Base-by-base conservation (phyloP, 1,140 invertebrate genomes). In the Cydia strobilella region DNA sequence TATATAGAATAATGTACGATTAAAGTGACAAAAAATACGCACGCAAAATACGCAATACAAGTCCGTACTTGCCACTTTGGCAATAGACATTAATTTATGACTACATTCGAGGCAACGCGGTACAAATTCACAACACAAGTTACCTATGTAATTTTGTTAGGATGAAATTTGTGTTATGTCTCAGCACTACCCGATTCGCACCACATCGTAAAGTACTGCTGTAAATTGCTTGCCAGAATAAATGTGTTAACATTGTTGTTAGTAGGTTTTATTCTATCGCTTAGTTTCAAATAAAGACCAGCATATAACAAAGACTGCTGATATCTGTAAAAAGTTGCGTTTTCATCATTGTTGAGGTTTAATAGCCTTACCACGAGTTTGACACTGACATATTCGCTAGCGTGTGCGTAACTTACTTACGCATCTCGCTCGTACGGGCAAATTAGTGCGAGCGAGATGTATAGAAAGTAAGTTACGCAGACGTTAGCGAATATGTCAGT, bases 111-210 rank as follows among this genome's bases (percentile, higher is more conserved):
- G 9, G 9, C 18, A 23, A 20, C 54, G 54, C 20, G 54, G 20
- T 2, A 12, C 18, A 10, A 20, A 9, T 23, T 59, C 54, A 23
- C 7, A 59, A 2, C 20, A 0, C 7, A 20, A 59, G 54, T 59
- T 59, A n/a, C n/a, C n/a, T n/a, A 59, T 59, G 54, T 59, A 59
- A 59, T 59, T 59, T 23, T 59, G 54, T 59, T 59, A 23, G 18
- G n/a, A 59, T 12, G 20, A 59, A 59, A 59, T 59, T 12, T 59
- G 54, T 59, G 54, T 59, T 59, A 23, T 59, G 54, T 23, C 54
- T 59, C 54, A 51, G 48, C 15, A 59, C 18, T 23, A 23, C 18
- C 51, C 54, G 20, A 20, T 59, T 59, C 20, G 48, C 12, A n/a
- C 27, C 27, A 4, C 27, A 31, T 51, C 48, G 48, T 51, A 51